Evolutionary conservation across 2,113 vertebrate genomes (phyloP), one percentile per base, ranked within the genome.

Genomic region (Mesitornis unicolor): DNA sequence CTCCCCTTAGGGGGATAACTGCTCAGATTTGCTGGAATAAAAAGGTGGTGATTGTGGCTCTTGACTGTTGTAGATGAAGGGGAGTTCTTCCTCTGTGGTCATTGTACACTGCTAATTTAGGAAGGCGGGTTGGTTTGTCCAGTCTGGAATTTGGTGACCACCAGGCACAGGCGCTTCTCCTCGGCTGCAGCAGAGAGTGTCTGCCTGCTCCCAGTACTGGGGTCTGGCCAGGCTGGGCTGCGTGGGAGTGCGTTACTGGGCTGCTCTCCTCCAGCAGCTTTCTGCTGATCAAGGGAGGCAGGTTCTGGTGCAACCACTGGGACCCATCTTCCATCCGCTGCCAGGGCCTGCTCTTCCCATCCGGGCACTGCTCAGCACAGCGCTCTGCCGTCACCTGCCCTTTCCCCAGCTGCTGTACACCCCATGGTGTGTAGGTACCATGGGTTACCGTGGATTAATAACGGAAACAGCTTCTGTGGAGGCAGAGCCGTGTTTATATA

Each of bases 241-340:
- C 24, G 5, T 4, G n/a, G 51, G 6, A 71, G 13, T 29, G 4
- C 12, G 2, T 25, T 22, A 18, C 18, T 5, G 59, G n/a, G 47
- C 64, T 77, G 63, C 45, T 83, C 31, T 36, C 35, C 77, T 61
- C 14, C 13, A 67, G 79, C 47, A 67, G 60, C 65, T 51, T 85
- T 71, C 56, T 93, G 56, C 84, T 64, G 82, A 60, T 43, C 60
- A 54, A 9, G 22, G 31, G 87, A 79, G 56, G 45, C 51, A 68
- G 51, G 29, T 67, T 64, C 8, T 61, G 77, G 16, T n/a, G 81
- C 53, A 87, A 64, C 40, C 35, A 11, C 33, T 7, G 6, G 35
- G 57, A 42, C 5, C 17, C 43, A 1, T 24, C 3, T 3, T 48
- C 60, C n/a, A 7, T 40, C 0, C 0, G 2, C 75, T 53, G 50